These are phyloP conservation scores for Artibeus lituratus DNA, from an alignment of 2,797 vertebrate species.

Conservation along the genomic window DNA sequence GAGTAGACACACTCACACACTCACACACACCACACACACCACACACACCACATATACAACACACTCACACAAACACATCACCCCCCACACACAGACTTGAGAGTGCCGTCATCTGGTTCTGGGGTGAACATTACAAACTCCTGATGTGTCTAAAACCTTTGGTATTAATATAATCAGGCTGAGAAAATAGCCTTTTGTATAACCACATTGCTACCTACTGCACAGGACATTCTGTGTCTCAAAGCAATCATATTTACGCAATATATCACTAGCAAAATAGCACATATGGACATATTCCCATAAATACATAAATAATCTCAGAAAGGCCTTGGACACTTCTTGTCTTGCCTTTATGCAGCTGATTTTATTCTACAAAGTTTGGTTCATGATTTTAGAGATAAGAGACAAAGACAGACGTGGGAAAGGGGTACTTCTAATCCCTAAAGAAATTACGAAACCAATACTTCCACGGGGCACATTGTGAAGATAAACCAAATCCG, in stretches of 20 bases:
- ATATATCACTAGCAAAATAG: not conserved
- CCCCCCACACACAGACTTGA: not conserved
- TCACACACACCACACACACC: not conserved
- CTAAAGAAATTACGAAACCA: not conserved
- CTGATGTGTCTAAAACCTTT: not conserved
- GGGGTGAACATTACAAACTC: not conserved
- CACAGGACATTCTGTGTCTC: not conserved
- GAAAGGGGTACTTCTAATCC: not conserved
- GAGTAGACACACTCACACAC: not conserved
- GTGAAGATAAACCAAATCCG: not conserved
- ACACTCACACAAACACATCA: not conserved
- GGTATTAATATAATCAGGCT: not conserved
- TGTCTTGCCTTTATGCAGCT: not conserved
- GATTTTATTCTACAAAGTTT: not conserved
- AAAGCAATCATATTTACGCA: not conserved
- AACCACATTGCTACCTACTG: not conserved
- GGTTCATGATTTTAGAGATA: not conserved
- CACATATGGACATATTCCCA: not conserved
- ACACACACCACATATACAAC: not conserved
- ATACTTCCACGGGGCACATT: not conserved
- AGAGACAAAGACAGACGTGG: not conserved
- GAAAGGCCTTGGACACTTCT: not conserved
- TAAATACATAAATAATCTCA: not conserved
- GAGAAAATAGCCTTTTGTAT: not conserved
- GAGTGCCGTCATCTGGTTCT: not conserved